Base-by-base conservation (phyloP, 64 coral and sea anemone genomes). In the Catalaphyllia jardinei region DNA sequence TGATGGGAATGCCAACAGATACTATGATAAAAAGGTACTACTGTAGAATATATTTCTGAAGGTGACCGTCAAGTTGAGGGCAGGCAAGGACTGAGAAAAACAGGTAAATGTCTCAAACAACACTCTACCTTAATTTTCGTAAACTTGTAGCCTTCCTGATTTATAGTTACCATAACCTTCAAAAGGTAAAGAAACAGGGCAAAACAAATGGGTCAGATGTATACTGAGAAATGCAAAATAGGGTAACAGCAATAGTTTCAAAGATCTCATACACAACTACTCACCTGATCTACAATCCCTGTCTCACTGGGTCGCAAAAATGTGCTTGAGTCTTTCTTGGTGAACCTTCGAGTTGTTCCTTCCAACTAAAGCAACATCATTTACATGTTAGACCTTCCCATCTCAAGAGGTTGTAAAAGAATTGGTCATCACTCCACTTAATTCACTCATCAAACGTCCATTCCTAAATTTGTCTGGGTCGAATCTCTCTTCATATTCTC, bases 121-220 rank as follows among this genome's bases (percentile, higher is more conserved):
- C 5, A 69, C 10, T 10, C 22, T 81, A 99, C 97, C 97, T 99
- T 99, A 35, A 99, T 95, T 91, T 99, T 99, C 5, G 94, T 95
- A 61, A 99, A 99, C 78, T 99, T 99, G 88, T 95, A 95, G 46
- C 97, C 97, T 88, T 99, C 97, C 27, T 99, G 97, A 71, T 99
- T 99, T 27, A 99, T 99, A 75, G 97, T 99, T 8, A 99, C 97
- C 91, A 99, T 95, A 28, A 99, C 97, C 97, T 99, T 71, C 5
- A 17, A 10, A 52, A 18, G 20, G 24, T 60, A 76, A 63, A 87
- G 16, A 64, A 24, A 2, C 8, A 87, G 8, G 31, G 12, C 25
- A 82, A 61, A 4, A 87, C 28, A 27, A 87, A 15, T 73, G 30
- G 42, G 29, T 62, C 6, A 29, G 18, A 52, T 14, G 54, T 57